A percentile compares a stretch with the other conserved stretches of the same genome.
Conservation (phyloP, 2,113 vertebrate species). For the Takifugu bimaculatus region DNA sequence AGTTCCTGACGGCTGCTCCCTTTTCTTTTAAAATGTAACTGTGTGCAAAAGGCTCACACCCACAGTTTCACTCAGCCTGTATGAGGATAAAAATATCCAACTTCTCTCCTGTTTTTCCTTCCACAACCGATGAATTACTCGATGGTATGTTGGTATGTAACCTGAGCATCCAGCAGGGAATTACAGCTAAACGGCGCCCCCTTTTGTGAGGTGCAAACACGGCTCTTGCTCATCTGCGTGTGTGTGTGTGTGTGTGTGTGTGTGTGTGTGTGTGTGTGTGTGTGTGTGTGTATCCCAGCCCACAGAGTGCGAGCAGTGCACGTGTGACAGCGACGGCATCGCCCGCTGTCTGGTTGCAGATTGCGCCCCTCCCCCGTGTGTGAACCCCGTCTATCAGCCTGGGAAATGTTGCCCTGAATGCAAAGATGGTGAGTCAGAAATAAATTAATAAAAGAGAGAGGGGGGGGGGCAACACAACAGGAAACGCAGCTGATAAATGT, state of each 20-base stretch:
- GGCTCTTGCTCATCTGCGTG: neutral
- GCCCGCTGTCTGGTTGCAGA: conserved; percentile 80
- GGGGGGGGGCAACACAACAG: neutral
- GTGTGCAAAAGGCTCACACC: too few relatives aligned
- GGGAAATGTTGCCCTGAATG: conserved; percentile 81
- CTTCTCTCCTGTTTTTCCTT: neutral
- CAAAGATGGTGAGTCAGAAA: conserved; percentile 71
- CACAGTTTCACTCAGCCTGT: neutral
- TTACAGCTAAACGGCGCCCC: conserved; percentile 52
- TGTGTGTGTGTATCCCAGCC: conserved; percentile 64
- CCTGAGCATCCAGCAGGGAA: conserved; percentile 11
- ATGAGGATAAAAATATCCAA: neutral
- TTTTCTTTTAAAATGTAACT: too few relatives aligned
- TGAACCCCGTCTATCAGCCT: conserved; percentile 78
- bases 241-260: conserved; percentile 3
- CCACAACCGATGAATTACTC: neutral
- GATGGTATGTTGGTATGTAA: conserved; percentile 8
- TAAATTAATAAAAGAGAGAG: neutral
- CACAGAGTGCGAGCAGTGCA: conserved; percentile 81
- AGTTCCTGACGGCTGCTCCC: too few relatives aligned
- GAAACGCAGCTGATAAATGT: neutral
- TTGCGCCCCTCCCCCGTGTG: conserved; percentile 80
- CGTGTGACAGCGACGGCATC: conserved; percentile 79
- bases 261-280: conserved; percentile 11
- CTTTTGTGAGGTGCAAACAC: conserved; percentile 34